Evolutionary conservation across 2,797 vertebrate species (phyloP), one percentile per base, ranked within the genome.

Genomic region (Rhodeus uyekii): DNA sequence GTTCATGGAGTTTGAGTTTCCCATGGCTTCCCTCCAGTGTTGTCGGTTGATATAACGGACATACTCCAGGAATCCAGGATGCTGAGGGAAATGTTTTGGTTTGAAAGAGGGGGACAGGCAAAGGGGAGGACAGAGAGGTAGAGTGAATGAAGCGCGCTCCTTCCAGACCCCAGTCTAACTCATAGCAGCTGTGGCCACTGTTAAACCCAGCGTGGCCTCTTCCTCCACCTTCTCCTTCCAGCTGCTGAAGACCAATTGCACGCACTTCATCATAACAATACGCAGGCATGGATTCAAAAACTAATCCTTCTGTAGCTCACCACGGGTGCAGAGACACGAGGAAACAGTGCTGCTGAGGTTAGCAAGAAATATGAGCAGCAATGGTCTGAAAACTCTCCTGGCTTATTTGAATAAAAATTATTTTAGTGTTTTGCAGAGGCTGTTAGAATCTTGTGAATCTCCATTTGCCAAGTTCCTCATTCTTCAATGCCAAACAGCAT

Each of bases 31-130:
- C 82, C 81, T 91, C 90, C 91, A 92, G 90, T 84, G 86, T 85
- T 60, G 89, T 90, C 92, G 91, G 90, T 84, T 93, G 91, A 92
- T 90, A 90, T 90, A 92, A 91, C 90, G 89, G 89, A 48, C 86
- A 27, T 55, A 53, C 69, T 83, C 78, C 76, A 86, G 87, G 90
- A 92, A 90, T 88, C 90, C 89, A 89, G 86, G 71, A 89, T 72
- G 60, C 86, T 82, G 76, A 71, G 75, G 88, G 86, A 88, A 91
- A 92, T 93, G 92, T 94, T 94, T 93, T 93, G 90, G 89, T 94
- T 93, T 92, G 87, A 94, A 93, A 86, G 83, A 81, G 60, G 79
- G 81, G 85, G 81, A 88, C 81, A 50, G 78, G 86, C 83, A 61
- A 63, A 89, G 81, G 82, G 83, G 80, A 85, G 46, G 80, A 81